These are phyloP conservation scores for Pseudolycoriella hygida DNA, from an alignment of 2,888 invertebrate genomes.

Conservation along the genomic window DNA sequence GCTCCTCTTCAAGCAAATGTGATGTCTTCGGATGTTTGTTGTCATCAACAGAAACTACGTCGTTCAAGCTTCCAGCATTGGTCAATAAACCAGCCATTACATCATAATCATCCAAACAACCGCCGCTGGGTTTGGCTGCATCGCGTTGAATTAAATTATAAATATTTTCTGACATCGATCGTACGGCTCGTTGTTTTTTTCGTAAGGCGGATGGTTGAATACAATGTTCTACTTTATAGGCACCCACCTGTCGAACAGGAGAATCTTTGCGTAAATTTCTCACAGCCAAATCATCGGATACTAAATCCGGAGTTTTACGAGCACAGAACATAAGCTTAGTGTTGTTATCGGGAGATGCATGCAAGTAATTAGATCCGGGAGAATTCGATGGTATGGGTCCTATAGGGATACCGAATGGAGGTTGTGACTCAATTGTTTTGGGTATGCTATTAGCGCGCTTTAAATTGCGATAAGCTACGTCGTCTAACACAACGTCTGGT, in stretches of 20 bases:
- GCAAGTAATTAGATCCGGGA: slow-evolving; percentile 68
- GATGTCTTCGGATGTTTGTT: slow-evolving; percentile 22
- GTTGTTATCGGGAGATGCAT: slow-evolving; percentile 46
- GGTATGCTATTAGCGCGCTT: slow-evolving; percentile 56
- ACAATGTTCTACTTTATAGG: slow-evolving; percentile 29
- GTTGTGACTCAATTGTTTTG: slow-evolving; percentile 62
- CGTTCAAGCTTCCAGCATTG: slow-evolving; percentile 40
- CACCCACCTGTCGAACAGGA: slow-evolving; percentile 17
- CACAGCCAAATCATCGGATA: slow-evolving; percentile 76
- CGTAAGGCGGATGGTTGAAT: slow-evolving; percentile 27
- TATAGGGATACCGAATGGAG: slow-evolving; percentile 78
- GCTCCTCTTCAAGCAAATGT: slow-evolving; percentile 18
- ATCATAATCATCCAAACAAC: slow-evolving; percentile 36
- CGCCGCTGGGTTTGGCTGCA: slow-evolving; percentile 28
- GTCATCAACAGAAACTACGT: slow-evolving; percentile 11
- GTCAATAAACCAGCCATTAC: slow-evolving; percentile 34
- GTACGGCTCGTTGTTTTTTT: slow-evolving; percentile 61
- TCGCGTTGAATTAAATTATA: slow-evolving; percentile 56
- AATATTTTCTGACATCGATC: slow-evolving; percentile 71
- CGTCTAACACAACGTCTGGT: slow-evolving; percentile 68
- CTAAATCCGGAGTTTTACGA: slow-evolving; percentile 44
- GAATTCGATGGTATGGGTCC: slow-evolving; percentile 60
- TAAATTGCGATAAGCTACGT: slow-evolving; percentile 66
- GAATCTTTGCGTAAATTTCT: slow-evolving; percentile 65
- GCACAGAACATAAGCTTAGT: slow-evolving; percentile 25